Base-by-base conservation (phyloP, 2,113 vertebrate genomes). In the Dromaius novaehollandiae region DNA sequence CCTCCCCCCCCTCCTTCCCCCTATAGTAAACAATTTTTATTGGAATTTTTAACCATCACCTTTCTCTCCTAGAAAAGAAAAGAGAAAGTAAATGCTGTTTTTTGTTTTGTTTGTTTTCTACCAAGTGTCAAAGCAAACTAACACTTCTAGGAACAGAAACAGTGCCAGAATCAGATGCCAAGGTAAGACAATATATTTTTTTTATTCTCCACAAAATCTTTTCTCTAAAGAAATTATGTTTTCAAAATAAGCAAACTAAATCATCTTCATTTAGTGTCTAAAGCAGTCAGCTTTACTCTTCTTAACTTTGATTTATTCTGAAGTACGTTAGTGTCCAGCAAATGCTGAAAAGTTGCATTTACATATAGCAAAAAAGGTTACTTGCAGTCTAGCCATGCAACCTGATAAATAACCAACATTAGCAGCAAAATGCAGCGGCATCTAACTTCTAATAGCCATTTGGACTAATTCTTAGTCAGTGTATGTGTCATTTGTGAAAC, bases 121-220 rank as follows among this genome's bases (percentile, higher is more conserved):
- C 40, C 13, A 93, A 98, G 98, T 94, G 21, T 96, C 97, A 98
- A 75, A 97, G 30, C 58, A 96, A 97, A 77, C 40, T 98, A 78
- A 90, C 19, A 7, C 58, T 96, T 85, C 60, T 38, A 76, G 85
- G 46, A 97, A 20, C 25, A 2, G 95, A 98, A 81, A 71, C 73
- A 20, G 14, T 88, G 65, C 79, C 50, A 36, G 56, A 73, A 32
- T 82, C 96, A 17, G 83, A 97, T 96, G 28, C 69, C 58, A 82
- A 96, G 98, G 98, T 98, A 98, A 97, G 96, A 32, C 18, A 44
- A 11, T 55, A 20, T 34, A n/a, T 58, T 84, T 81, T 93, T 86
- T 64, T 66, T 55, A 26, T 81, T 44, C 38, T 84, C 18, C 21
- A 68, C 11, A 38, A 88, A 89, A 13, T 60, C 26, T 10, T 82